These are phyloP conservation scores for Heteromurus nitidus DNA, from an alignment of 2,888 invertebrate genomes.

Conservation along the genomic window DNA sequence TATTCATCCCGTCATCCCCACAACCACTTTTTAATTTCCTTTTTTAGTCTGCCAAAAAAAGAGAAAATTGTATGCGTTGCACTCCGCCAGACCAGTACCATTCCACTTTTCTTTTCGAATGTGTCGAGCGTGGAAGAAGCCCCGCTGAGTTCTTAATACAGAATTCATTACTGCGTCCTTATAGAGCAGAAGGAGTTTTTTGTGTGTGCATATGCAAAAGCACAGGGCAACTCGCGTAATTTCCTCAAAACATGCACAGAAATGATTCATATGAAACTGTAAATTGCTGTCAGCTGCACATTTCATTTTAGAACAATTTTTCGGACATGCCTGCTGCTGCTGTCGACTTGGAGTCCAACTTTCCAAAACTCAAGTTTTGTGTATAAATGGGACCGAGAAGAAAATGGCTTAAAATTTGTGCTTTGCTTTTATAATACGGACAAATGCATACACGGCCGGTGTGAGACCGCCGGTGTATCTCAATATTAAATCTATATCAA, in stretches of 20 bases:
- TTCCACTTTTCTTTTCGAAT: background rate
- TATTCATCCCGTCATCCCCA: too few relatives aligned
- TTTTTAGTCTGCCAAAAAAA: slow-evolving; percentile 1
- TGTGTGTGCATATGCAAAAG: too few relatives aligned
- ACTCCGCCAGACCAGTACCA: too few relatives aligned
- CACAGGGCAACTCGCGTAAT: slow-evolving; percentile 32
- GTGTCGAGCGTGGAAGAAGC: slow-evolving; percentile 33
- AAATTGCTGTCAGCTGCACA: slow-evolving; percentile 63
- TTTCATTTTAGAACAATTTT: slow-evolving; percentile 39
- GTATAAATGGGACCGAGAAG: too few relatives aligned
- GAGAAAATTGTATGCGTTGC: background rate
- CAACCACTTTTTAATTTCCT: slow-evolving; percentile 45
- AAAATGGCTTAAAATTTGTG: too few relatives aligned
- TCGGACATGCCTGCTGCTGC: slow-evolving; percentile 21
- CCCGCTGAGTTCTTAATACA: slow-evolving; percentile 47
- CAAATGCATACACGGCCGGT: too few relatives aligned
- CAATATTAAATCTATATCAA: background rate
- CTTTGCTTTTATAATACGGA: too few relatives aligned
- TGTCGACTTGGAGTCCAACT: too few relatives aligned
- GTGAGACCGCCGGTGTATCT: too few relatives aligned
- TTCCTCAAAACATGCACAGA: slow-evolving; percentile 58
- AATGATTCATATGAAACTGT: slow-evolving; percentile 60
- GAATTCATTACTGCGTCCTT: slow-evolving; percentile 50
- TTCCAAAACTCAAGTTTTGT: too few relatives aligned
- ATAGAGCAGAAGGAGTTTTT: background rate